Base-by-base conservation (phyloP, 2,888 invertebrate species). In the Meteorus colon region DNA sequence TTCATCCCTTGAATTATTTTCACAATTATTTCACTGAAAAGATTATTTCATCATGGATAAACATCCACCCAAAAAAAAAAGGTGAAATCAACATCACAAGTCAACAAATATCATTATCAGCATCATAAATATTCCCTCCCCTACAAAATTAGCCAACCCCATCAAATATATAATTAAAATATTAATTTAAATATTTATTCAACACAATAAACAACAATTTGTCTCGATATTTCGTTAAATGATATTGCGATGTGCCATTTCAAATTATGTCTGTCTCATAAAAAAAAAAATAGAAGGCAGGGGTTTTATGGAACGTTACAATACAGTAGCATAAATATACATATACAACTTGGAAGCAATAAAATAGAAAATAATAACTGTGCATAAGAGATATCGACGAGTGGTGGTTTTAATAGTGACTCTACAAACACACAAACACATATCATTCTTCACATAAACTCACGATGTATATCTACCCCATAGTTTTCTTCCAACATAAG, bases 341-440 rank as follows among this genome's bases (percentile, higher is more conserved):
- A 81, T 80, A 74, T 80, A 0, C 41, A 41, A 41, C 8, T 5
- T 12, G 41, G 79, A 82, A 81, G 84, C 86, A 84, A 87, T 87
- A 87, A 87, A 87, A 85, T 81, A 78, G 82, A 78, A 86, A 87
- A 87, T 87, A 86, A 87, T 87, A 87, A 86, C 83, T 81, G 66
- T 48, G 68, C 59, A 29, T 29, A 34, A 45, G 63, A 48, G 45
- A 29, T 45, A 45, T 72, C 34, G 68, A 51, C 70, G 34, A 19
- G 59, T 37, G 59, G 29, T 41, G n/a, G 60, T 31, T 63, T n/a
- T 48, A n/a, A 55, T 5, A 2, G 6, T 55, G 55, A 19, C 55
- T 55, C 19, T 19, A 48, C n/a, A 48, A n/a, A 48, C 5, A n/a
- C 48, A n/a, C 55, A 19, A 5, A 1, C 19, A n/a, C n/a, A 55